These are phyloP conservation scores for Drosophila dives DNA, from an alignment of 2,888 invertebrate species.

Conservation along the genomic window DNA sequence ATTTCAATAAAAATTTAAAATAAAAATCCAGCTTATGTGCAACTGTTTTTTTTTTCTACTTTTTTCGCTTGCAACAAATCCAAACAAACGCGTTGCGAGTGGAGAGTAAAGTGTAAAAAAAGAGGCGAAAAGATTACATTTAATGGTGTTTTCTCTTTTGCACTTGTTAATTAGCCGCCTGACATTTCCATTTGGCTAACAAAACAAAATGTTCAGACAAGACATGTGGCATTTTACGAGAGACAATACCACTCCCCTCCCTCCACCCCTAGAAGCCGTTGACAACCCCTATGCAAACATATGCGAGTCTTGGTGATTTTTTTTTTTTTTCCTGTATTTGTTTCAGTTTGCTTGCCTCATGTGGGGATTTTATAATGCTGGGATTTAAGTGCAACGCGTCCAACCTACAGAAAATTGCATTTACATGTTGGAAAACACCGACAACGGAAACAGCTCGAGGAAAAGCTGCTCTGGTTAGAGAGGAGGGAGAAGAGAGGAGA, in stretches of 20 bases:
- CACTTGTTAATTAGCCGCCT: conserved; percentile 60
- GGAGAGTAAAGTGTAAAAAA: conserved; percentile 1
- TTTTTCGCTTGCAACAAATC: neutral
- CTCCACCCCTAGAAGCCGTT: neutral
- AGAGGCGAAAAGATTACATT: neutral
- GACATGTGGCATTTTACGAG: conserved; percentile 63
- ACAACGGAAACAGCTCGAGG: conserved; percentile 14
- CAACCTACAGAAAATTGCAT: conserved; percentile 72
- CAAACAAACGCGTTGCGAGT: conserved; percentile 9
- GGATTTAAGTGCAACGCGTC: conserved; percentile 46
- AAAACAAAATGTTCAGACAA: conserved; percentile 56
- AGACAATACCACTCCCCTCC: conserved; percentile 4
- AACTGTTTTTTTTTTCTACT: neutral
- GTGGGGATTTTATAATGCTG: conserved; percentile 26
- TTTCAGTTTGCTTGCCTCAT: conserved; percentile 1
- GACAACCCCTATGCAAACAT: conserved; percentile 42
- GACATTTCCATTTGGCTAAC: conserved; percentile 48
- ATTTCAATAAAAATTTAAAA: neutral
- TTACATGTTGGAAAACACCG: conserved; percentile 67
- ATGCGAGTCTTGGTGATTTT: conserved; percentile 31
- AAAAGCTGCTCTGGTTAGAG: neutral
- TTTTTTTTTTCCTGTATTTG: neutral
- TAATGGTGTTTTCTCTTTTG: conserved; percentile 6
- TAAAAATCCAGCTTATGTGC: neutral
- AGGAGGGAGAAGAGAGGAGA: neutral